These are phyloP conservation scores for Steinernema scapterisci DNA, from an alignment of 2,888 invertebrate species.

Conservation along the genomic window DNA sequence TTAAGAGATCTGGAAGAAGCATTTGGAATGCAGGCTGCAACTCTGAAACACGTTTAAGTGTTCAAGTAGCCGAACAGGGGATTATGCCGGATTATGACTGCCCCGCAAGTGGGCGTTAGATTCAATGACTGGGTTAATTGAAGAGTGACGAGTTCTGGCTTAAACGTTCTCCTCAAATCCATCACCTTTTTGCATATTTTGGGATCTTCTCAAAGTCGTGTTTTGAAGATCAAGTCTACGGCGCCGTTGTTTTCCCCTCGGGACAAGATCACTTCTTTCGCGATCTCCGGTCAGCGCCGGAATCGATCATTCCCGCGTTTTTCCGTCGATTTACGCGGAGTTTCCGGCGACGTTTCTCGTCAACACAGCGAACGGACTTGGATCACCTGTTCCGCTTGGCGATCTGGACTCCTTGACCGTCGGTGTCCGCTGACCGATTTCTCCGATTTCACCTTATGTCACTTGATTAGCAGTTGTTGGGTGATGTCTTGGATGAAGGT, in stretches of 20 bases:
- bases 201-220: too few relatives aligned
- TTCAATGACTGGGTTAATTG: too few relatives aligned
- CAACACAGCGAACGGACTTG: neutral
- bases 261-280: neutral
- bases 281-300: conserved; percentile 1
- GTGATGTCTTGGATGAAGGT: neutral
- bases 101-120: too few relatives aligned
- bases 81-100: too few relatives aligned
- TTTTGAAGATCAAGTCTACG: too few relatives aligned
- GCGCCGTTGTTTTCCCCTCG: neutral
- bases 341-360: conserved; percentile 23
- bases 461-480: neutral
- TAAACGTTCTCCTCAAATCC: too few relatives aligned
- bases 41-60: too few relatives aligned
- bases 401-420: conserved; percentile 14
- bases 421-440: conserved; percentile 29
- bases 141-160: too few relatives aligned
- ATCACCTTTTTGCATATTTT: neutral
- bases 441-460: conserved; percentile 7
- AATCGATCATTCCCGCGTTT: conserved; percentile 11
- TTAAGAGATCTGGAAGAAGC: too few relatives aligned
- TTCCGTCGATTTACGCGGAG: neutral
- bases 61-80: too few relatives aligned
- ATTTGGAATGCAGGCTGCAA: too few relatives aligned
- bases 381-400: conserved; percentile 6